A percentile compares a stretch with the other conserved stretches of the same genome.
phyloP scores from a whole-genome alignment of 1,140 invertebrate genomes.

The Phortica variegata region DNA sequence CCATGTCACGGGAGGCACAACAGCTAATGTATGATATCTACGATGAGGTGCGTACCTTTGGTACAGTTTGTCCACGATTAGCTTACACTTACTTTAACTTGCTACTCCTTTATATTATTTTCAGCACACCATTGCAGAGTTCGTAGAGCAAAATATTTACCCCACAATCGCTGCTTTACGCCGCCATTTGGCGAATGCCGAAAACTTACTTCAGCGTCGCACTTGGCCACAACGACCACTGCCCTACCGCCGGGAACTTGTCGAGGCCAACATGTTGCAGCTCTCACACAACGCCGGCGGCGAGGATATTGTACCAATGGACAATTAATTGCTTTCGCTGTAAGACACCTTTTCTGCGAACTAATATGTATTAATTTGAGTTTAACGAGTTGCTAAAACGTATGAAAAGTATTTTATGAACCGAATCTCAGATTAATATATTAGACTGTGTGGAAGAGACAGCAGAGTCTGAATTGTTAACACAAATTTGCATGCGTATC shows the following conservation, averaged over 20 bases:
- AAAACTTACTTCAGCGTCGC: constrained; percentile 48
- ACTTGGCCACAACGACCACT: constrained; percentile 56
- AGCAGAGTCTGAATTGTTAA: background rate
- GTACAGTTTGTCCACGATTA: constrained; percentile 1
- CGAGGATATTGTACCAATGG: constrained; percentile 11
- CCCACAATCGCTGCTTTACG: constrained; percentile 58
- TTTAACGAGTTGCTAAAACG: too few species aligned
- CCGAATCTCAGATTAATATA: too few species aligned
- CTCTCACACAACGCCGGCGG: background rate
- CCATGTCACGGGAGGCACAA: constrained; percentile 65
- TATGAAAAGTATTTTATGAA: too few species aligned
- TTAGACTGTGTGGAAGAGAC: background rate
- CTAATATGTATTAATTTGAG: too few species aligned
- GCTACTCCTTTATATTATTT: background rate
- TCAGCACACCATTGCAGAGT: constrained; percentile 67
- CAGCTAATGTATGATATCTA: constrained; percentile 69
- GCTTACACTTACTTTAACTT: background rate
- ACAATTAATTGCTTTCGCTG: too few species aligned
- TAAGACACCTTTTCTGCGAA: too few species aligned
- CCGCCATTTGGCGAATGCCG: constrained; percentile 56
- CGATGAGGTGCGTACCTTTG: constrained; percentile 59
- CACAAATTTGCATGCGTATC: constrained; percentile 11
- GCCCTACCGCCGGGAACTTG: constrained; percentile 35
- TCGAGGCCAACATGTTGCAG: constrained; percentile 19
- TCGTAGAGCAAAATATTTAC: constrained; percentile 67